Base-by-base conservation (phyloP, 2,888 invertebrate species). In the Nomada ferruginata region DNA sequence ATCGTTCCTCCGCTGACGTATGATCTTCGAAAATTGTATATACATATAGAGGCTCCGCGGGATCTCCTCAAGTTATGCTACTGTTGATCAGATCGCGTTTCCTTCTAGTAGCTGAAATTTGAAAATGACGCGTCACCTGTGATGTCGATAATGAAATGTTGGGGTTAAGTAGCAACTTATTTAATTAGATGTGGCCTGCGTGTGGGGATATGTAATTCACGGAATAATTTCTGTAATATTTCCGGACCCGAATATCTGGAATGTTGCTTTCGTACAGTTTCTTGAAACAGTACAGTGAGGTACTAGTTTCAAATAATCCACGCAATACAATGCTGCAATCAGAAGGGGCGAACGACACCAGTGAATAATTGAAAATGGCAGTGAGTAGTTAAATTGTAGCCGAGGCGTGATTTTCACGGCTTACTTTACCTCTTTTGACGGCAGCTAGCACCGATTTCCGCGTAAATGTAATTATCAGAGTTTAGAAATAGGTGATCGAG, bases 401-500 rank as follows among this genome's bases (percentile, higher is more conserved):
- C n/a, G 23, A 15, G 71, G 55, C 60, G 70, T 65, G 42, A 52
- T 36, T 76, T 78, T 61, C 71, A 42, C 13, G 5, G 76, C 57
- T 59, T 26, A 52, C 23, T 50, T 79, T 20, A 13, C 2, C 44
- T 53, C 3, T 47, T 47, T 15, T n/a, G 15, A 7, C 36, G 47
- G 53, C 29, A 61, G 20, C 70, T 61, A 47, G n/a, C 18, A 42
- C 9, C 13, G 47, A 13, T 68, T 20, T 23, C 23, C 52, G 50
- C 20, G 47, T 55, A 44, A 52, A 29, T 50, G 52, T 68, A 50
- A 82, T 26, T 53, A 60, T 18, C 5, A 50, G 57, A 64, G 36
- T 11, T 20, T 75, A 76, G 75, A 61, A 53, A 61, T 63, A 73
- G 55, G 55, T 81, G 29, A n/a, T 61, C 82, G 74, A 44, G 63